Evolutionary conservation across 2,113 vertebrate genomes (phyloP), one percentile per base, ranked within the genome.

Genomic region (Thymallus thymallus): DNA sequence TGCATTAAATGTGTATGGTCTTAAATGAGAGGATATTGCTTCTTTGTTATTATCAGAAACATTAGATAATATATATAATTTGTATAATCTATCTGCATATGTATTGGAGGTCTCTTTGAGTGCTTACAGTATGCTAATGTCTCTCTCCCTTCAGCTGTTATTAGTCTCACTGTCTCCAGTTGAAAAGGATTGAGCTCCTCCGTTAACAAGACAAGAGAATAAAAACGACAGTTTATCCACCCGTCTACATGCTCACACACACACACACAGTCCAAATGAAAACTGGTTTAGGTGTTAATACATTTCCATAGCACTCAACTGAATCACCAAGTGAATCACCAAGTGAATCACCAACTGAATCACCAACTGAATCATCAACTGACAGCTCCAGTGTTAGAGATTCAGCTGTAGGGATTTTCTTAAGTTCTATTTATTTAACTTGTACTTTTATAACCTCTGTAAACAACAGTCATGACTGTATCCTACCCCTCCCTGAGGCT

Each of bases 81-180:
- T 35, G 41, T 23, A 5, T 20, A 7, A 23, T 6, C 13, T 23
- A 14, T 7, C 18, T 46, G 66, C 66, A 14, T 23, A 14, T 68
- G 67, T 68, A 82, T 81, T 62, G 74, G 74, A 79, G 72, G 76
- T 75, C 66, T 70, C 76, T 84, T 81, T 82, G 73, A 85, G 71
- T 29, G 9, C 67, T 24, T 63, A 72, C 72, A 16, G 30, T 82
- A 84, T 82, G 79, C 71, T 85, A 82, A 87, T 83, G 68, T 32
- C 55, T 80, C 78, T 79, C 76, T 85, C 79, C 86, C 84, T 74
- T 55, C 83, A 83, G 84, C 77, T 85, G 77, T 83, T 82, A 87
- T 87, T 83, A 85, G 82, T 80, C 80, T 60, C 63, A 76, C 14
- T 46, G 70, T 24, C 56, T 72, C 30, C 24, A 32, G 14, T 72